Percentiles rank a stretch among this genome's conserved stretches.
These are phyloP conservation scores for Melieria picta DNA, from an alignment of 2,888 invertebrate genomes.

Conservation along the genomic window DNA sequence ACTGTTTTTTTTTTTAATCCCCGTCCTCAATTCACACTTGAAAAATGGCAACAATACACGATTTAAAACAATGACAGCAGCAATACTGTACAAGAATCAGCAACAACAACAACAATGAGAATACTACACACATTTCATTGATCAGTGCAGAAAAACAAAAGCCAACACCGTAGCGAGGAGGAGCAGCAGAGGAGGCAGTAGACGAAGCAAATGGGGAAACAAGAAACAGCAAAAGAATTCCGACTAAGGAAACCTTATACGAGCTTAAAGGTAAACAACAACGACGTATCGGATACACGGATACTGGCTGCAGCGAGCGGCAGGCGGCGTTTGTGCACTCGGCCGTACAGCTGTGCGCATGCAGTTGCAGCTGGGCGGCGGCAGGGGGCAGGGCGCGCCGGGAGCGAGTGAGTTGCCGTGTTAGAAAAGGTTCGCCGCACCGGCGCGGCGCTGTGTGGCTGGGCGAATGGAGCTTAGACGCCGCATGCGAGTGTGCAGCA, in stretches of 20 bases:
- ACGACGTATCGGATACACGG: background rate
- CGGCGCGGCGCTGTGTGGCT: no score
- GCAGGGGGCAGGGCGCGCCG: background rate
- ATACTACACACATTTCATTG: conserved; percentile 18
- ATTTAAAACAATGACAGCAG: conserved; percentile 21
- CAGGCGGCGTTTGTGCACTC: no score
- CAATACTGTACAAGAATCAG: conserved; percentile 2
- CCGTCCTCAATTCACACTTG: conserved; percentile 26
- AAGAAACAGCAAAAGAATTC: background rate
- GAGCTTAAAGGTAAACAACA: conserved; percentile 23
- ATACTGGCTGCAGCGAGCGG: no score
- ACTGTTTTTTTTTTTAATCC: background rate
- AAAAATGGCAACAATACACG: conserved; percentile 24
- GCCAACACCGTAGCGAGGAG: background rate
- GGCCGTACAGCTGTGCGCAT: no score
- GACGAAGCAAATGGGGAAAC: background rate
- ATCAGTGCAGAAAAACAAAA: conserved; percentile 13
- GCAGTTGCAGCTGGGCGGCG: background rate
- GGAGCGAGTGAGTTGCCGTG: background rate
- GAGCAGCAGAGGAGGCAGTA: no score
- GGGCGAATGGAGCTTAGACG: no score
- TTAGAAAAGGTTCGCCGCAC: background rate
- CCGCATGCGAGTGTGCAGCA: no score
- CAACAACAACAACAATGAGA: conserved; percentile 10
- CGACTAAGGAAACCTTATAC: conserved; percentile 22